Evolutionary conservation across 2,113 vertebrate genomes (phyloP), one percentile per base, ranked within the genome.

Genomic region (Ochotona curzoniae): DNA sequence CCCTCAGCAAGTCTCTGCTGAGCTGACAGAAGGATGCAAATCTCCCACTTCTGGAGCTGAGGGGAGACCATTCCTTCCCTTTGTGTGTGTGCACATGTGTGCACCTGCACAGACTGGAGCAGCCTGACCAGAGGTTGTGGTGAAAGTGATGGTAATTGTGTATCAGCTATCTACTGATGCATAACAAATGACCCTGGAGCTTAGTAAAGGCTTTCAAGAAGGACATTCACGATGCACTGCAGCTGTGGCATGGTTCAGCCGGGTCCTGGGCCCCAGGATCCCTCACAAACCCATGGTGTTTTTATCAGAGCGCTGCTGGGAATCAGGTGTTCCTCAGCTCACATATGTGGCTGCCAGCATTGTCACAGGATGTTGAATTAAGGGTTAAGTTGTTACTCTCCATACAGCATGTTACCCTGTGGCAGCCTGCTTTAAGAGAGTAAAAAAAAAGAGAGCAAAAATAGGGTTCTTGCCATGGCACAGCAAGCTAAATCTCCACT

Each of bases 21-120:
- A 87, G 14, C 51, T 96, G 30, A 66, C 49, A 81, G 61, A 81
- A 93, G 25, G 25, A 54, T 60, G 18, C 15, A 80, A 66, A 89
- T 76, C 32, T 82, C 47, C 63, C 25, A 60, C 25, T 44, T 18
- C 32, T 32, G 63, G 15, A 17, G 38, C 38, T 44, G 38, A 15
- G 25, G 35, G 11, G 12, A 80, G 12, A 8, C 60, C 23, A 44
- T 32, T 30, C 28, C 3, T 54, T 28, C 18, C 17, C 1, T 44
- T 51, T 38, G 63, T 21, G 38, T 23, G 57, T 57, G 32, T 51
- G 47, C 49, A 10, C 67, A 18, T n/a, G 32, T 70, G 25, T 28
- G 26, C 35, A 7, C 60, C 13, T n/a, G 0, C 28, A 12, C 15
- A 28, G 20, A 25, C 69, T n/a, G 8, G 69, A n/a, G 26, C 11